Evolutionary conservation across 2,113 vertebrate species (phyloP).

Genomic region (Cettia cetti): DNA sequence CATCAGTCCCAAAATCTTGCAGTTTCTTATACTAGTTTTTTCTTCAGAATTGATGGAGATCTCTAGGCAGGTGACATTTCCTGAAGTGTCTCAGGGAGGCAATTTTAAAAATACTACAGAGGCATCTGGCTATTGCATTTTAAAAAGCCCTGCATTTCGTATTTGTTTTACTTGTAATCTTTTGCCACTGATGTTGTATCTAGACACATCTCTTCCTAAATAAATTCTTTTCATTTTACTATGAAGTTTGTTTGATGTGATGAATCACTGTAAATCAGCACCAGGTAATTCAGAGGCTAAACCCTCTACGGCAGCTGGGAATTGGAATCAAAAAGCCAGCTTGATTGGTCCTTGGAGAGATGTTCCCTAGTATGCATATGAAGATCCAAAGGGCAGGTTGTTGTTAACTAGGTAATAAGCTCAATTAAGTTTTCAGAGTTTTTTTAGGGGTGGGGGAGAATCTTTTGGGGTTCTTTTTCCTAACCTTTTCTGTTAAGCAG

Average conservation of each 20-base stretch:
- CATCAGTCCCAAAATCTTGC: not conserved
- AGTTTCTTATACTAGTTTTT: not conserved
- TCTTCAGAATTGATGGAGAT: not conserved
- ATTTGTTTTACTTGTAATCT: not conserved
- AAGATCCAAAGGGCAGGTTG: not conserved
- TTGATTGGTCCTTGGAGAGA: not conserved
- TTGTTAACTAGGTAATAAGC: not conserved
- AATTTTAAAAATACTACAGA: not conserved
- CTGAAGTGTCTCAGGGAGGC: not conserved
- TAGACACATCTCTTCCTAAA: not conserved
- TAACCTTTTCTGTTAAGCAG: fast-evolving
- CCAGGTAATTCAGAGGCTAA: not conserved
- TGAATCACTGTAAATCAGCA: not conserved
- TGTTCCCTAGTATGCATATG: not conserved
- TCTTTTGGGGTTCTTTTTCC: not conserved
- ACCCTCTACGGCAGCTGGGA: not conserved
- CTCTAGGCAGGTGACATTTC: not conserved
- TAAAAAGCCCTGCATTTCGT: not conserved
- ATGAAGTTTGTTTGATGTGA: not conserved
- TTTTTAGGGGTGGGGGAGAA: not conserved
- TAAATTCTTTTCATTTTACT: not conserved
- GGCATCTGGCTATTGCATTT: not conserved
- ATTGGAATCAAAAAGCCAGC: not conserved
- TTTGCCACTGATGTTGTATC: not conserved
- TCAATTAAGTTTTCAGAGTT: not conserved